Evolutionary conservation across 2,888 invertebrate genomes (phyloP).

Genomic region (Pasiphila rectangulata): DNA sequence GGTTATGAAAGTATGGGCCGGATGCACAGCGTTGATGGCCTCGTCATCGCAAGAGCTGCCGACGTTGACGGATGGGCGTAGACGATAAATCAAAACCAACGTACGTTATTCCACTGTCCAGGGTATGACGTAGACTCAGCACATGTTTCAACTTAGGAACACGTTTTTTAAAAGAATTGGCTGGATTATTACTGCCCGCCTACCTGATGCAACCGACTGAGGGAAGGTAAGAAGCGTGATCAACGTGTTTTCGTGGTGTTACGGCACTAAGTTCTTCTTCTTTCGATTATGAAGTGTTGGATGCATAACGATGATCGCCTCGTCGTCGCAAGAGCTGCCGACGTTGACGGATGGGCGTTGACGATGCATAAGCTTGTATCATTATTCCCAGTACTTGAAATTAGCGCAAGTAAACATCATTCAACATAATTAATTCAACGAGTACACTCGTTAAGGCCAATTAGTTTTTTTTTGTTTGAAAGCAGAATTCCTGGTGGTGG

Average conservation of each 20-base stretch:
- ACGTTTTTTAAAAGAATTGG: no score
- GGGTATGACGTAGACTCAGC: no score
- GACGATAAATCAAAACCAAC: slow-evolving; percentile 3
- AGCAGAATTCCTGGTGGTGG: no score
- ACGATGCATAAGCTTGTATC: slow-evolving; percentile 6
- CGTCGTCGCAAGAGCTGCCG: background rate
- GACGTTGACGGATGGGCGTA: background rate
- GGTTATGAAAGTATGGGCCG: slow-evolving; percentile 58
- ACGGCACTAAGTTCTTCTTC: slow-evolving; percentile 64
- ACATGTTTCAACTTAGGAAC: no score
- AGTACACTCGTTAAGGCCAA: no score
- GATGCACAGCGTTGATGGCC: slow-evolving; percentile 53
- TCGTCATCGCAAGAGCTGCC: background rate
- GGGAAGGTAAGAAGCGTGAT: slow-evolving; percentile 69
- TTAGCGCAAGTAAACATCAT: no score
- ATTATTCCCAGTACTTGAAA: no score
- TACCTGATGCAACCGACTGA: no score
- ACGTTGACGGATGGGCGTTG: background rate
- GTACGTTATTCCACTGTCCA: no score
- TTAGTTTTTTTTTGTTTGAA: no score
- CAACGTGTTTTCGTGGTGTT: slow-evolving; percentile 61
- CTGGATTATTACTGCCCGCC: no score
- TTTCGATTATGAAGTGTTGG: slow-evolving; percentile 63
- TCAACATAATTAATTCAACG: no score
- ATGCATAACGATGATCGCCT: slow-evolving; percentile 50